Evolutionary conservation across 35 echinoderm and acorn worm species (phyloP).

Genomic region (Ophioderma brevispina): DNA sequence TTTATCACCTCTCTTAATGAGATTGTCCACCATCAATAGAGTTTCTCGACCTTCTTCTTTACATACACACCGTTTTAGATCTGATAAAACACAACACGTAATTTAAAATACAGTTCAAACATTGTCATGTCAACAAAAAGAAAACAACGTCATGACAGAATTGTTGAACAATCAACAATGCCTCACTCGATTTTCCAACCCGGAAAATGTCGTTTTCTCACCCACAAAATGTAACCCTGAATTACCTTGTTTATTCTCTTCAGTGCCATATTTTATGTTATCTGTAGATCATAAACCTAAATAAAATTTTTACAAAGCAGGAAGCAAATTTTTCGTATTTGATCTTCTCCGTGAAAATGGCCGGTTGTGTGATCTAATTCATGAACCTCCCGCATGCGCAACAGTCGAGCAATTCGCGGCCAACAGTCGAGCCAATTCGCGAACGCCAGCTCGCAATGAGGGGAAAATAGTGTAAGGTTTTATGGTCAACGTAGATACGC

Average conservation of each 20-base stretch:
- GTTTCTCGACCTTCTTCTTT: too few species aligned
- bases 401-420: too few species aligned
- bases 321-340: not conserved
- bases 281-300: not conserved
- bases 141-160: not conserved
- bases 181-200: not conserved
- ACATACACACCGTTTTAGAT: too few species aligned
- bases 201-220: not conserved
- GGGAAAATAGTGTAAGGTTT: too few species aligned
- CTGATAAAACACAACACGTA: too few species aligned
- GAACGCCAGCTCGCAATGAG: too few species aligned
- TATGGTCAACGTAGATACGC: too few species aligned
- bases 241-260: conserved; percentile 15
- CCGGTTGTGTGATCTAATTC: conserved; percentile 4
- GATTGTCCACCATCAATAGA: too few species aligned
- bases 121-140: not conserved
- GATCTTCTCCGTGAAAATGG: not conserved
- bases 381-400: not conserved
- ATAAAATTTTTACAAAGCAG: not conserved
- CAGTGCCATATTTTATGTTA: conserved; percentile 1
- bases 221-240: not conserved
- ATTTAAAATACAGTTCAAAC: not conserved
- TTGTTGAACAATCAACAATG: conserved; percentile 9
- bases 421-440: too few species aligned
- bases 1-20: not conserved